These are phyloP conservation scores for Megatriorchis doriae DNA, from an alignment of 2,113 vertebrate genomes.

Conservation along the genomic window DNA sequence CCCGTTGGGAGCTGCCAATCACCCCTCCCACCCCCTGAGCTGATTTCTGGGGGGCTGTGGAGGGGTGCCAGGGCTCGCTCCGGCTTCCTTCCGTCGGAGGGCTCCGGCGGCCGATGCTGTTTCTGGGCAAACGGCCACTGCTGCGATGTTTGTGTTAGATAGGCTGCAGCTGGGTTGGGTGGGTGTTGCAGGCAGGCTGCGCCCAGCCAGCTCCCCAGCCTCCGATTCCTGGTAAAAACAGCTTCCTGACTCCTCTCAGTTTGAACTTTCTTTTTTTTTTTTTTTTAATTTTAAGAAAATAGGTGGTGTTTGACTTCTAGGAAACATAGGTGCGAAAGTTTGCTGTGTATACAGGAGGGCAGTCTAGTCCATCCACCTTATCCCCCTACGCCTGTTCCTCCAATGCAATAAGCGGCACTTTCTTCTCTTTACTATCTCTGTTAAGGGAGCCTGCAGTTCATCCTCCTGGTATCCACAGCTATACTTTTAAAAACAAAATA, in stretches of 20 bases:
- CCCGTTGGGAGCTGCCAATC: not conserved
- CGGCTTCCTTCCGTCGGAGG: slow-evolving; percentile 38
- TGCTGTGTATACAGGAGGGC: not conserved
- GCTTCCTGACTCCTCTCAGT: not conserved
- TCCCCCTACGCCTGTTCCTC: not conserved
- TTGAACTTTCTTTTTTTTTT: not conserved
- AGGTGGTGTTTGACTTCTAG: not conserved
- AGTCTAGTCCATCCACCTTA: not conserved
- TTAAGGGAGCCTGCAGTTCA: not conserved
- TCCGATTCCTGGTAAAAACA: not conserved
- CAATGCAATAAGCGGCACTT: not conserved
- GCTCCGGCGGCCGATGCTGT: not conserved
- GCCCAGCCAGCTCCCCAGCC: not conserved
- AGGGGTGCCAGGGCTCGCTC: not conserved
- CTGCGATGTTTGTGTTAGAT: slow-evolving; percentile 21
- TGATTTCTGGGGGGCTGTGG: not conserved
- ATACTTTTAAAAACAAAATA: not conserved
- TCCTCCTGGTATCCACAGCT: not conserved
- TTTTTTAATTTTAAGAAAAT: not conserved
- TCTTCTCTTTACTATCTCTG: not conserved
- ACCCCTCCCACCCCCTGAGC: not conserved
- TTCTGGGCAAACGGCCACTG: slow-evolving; percentile 59
- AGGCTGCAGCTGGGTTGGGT: slow-evolving; percentile 58
- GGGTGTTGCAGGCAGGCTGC: not conserved
- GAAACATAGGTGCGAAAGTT: not conserved